A percentile compares a stretch with the other conserved stretches of the same genome.
Conservation (phyloP, 2,113 vertebrate species). For the Chaetodon auriga region DNA sequence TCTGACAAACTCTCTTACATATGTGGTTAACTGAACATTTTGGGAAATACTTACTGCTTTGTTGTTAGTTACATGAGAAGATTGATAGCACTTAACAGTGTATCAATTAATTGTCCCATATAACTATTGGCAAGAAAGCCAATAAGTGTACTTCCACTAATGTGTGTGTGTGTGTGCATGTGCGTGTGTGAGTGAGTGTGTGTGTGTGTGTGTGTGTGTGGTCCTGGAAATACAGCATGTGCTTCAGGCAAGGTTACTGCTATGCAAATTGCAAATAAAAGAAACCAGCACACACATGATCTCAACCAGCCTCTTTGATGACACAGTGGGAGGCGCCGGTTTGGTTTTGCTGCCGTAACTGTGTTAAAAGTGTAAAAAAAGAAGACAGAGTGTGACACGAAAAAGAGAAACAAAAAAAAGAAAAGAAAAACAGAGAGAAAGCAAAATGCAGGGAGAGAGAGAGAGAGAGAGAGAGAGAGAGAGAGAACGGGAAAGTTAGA, state of each 20-base stretch:
- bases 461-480: constrained; percentile 26
- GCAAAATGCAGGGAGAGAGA: not conserved
- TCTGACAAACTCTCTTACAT: not conserved
- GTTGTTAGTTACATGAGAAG: not conserved
- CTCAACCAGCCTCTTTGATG: constrained; percentile 33
- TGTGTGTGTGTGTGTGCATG: not conserved
- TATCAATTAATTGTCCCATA: not conserved
- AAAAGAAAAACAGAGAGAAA: not conserved
- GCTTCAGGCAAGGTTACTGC: constrained; percentile 27
- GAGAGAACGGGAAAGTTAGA: constrained; percentile 53
- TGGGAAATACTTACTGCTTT: not conserved
- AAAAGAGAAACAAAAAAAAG: not conserved
- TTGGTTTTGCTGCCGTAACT: constrained; percentile 14
- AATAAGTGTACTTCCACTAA: not conserved
- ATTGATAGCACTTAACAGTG: not conserved
- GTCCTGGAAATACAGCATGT: constrained; percentile 4
- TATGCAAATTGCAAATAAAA: constrained; percentile 37
- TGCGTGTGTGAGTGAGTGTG: not conserved
- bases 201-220: constrained; percentile 2
- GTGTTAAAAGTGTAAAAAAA: not conserved
- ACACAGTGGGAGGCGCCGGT: constrained; percentile 36
- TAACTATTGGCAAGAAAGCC: not conserved
- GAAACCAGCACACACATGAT: constrained; percentile 27
- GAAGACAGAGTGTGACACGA: not conserved
- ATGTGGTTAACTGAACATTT: not conserved